A percentile compares a stretch with the other conserved stretches of the same genome.
phyloP scores from a whole-genome alignment of 1,140 invertebrate species.

The Chrysomallon squamiferum region DNA sequence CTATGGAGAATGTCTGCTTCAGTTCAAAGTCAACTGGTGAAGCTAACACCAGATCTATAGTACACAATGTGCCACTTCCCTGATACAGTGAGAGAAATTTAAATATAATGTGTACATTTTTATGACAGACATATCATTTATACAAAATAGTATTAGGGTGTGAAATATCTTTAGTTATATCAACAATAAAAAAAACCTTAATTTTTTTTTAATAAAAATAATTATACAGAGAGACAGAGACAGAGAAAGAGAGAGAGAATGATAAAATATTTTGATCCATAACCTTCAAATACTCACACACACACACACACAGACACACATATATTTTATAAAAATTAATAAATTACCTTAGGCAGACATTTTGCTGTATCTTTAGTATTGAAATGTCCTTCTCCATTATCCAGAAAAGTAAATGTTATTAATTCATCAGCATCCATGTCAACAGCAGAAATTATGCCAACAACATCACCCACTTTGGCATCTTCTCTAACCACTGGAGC shows the following conservation, averaged over 20 bases:
- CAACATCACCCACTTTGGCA: not conserved
- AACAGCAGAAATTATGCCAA: conserved; percentile 6
- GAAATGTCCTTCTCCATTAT: conserved; percentile 12
- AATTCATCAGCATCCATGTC: conserved; percentile 20
- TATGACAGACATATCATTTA: too few species aligned
- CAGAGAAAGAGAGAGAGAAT: too few species aligned
- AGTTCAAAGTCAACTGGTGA: conserved; percentile 29
- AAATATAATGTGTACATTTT: too few species aligned
- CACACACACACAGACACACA: too few species aligned
- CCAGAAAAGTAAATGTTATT: conserved; percentile 14
- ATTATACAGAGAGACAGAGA: too few species aligned
- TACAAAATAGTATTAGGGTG: too few species aligned
- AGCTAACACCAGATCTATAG: conserved; percentile 7
- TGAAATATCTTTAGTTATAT: too few species aligned
- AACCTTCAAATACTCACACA: too few species aligned
- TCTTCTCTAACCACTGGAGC: conserved; percentile 1
- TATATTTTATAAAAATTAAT: too few species aligned
- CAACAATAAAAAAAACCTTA: too few species aligned
- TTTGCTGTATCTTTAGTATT: not conserved
- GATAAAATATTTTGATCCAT: too few species aligned
- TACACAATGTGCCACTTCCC: conserved; percentile 15
- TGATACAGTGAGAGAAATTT: not conserved
- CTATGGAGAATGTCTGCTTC: conserved; percentile 6
- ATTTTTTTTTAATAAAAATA: too few species aligned
- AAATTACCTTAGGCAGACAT: conserved; percentile 6